Conservation (phyloP, 2,113 vertebrate genomes). For the Tauraco erythrolophus region DNA sequence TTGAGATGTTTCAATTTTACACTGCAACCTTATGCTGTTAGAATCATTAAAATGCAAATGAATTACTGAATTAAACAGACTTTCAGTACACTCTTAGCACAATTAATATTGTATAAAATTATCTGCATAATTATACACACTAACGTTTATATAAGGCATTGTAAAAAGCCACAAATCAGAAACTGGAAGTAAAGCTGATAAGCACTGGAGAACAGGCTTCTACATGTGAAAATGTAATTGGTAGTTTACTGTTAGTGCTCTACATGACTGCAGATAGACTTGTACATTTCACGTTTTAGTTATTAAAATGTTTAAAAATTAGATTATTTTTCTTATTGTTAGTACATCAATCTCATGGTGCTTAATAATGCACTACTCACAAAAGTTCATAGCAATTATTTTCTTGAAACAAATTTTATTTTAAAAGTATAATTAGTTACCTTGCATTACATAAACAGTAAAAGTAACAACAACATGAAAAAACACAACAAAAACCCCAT, state of each 20-base stretch:
- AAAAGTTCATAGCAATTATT: constrained; percentile 40
- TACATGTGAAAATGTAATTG: constrained; percentile 49
- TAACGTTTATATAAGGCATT: constrained; percentile 74
- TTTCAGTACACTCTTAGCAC: constrained; percentile 71
- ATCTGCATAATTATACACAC: constrained; percentile 74
- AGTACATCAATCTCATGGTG: neutral
- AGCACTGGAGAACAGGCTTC: constrained; percentile 33
- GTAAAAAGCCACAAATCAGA: constrained; percentile 71
- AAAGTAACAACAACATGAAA: neutral
- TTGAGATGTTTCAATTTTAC: constrained; percentile 72
- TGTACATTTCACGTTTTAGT: constrained; percentile 4
- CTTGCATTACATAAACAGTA: neutral
- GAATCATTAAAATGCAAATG: constrained; percentile 81
- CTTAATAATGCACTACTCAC: neutral
- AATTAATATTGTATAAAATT: constrained; percentile 82
- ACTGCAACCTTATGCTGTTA: constrained; percentile 70
- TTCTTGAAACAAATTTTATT: constrained; percentile 52
- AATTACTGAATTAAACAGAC: constrained; percentile 77
- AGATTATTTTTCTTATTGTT: constrained; percentile 22
- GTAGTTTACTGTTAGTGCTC: constrained; percentile 12
- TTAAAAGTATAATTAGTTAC: constrained; percentile 29
- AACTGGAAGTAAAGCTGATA: constrained; percentile 55
- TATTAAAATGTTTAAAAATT: constrained; percentile 46
- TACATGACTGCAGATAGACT: neutral
- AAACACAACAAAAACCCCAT: neutral